phyloP scores from a whole-genome alignment of 2,888 invertebrate species.

The Aleiodes leptofemur region DNA sequence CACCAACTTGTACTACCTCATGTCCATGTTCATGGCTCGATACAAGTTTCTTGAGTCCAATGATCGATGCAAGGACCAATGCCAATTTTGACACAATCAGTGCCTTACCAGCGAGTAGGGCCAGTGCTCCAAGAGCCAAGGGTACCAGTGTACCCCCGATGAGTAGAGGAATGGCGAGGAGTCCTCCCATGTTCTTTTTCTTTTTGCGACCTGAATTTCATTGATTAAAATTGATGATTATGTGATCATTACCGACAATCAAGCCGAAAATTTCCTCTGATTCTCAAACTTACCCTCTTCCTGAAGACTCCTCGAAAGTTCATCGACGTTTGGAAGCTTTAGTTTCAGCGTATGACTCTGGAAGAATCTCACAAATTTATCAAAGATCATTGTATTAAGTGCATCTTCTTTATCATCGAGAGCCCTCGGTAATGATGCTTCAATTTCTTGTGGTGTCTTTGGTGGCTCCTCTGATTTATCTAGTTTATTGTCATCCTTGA shows the following conservation, averaged over 20 bases:
- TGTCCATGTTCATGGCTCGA: conserved; percentile 79
- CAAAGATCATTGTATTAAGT: conserved; percentile 85
- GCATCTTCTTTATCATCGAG: conserved; percentile 84
- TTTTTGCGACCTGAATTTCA: conserved; percentile 77
- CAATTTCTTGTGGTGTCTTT: conserved; percentile 80
- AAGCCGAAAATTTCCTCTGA: neutral
- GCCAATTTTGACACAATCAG: conserved; percentile 90
- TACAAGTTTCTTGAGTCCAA: conserved; percentile 89
- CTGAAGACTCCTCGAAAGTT: conserved; percentile 79
- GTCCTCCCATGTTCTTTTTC: conserved; percentile 84
- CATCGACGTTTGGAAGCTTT: conserved; percentile 84
- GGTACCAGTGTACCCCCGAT: conserved; percentile 89
- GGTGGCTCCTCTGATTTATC: conserved; percentile 71
- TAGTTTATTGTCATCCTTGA: conserved; percentile 78
- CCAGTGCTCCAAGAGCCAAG: conserved; percentile 87
- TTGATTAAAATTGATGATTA: conserved; percentile 22
- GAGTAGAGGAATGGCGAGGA: conserved; percentile 86
- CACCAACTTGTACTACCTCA: conserved; percentile 81
- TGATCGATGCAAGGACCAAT: conserved; percentile 87
- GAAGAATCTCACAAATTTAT: conserved; percentile 85
- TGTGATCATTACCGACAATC: neutral
- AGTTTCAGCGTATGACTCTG: conserved; percentile 88
- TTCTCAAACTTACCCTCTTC: conserved; percentile 76
- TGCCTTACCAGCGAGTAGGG: conserved; percentile 89
- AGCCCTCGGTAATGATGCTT: conserved; percentile 84